Base-by-base conservation (phyloP, 2,113 vertebrate species). In the Nymphicus hollandicus region DNA sequence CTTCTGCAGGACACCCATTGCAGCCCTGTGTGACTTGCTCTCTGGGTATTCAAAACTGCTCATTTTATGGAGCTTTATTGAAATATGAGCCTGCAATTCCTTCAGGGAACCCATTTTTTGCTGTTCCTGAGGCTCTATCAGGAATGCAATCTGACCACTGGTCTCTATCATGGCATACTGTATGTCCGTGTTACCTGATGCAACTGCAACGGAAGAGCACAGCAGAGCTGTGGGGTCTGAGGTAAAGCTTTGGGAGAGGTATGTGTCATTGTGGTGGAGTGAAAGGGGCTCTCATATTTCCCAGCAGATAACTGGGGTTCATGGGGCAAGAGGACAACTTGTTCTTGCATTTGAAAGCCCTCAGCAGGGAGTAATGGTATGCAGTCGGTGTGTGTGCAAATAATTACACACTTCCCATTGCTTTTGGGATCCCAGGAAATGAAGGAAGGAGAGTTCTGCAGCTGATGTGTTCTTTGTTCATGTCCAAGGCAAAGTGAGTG, bases 151-250 rank as follows among this genome's bases (percentile, higher is more conserved):
- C 27, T 70, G 11, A 41, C 31, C 28, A n/a, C 35, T 28, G 12
- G 13, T 68, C 39, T 91, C 44, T 4, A 1, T 53, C 41, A 10
- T 1, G 2, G 16, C 70, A 81, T 23, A 29, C 17, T 7, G 3
- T 2, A 4, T 60, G 17, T 29, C 60, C 11, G 0, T 37, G 7
- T 76, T 49, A 55, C 43, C 33, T 8, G 2, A 63, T 22, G 35
- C 17, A 28, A 41, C 6, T 10, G n/a, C 76, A 55, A 58, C 1
- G 6, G 41, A 89, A 53, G 3, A 70, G 41, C 1, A 0, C n/a
- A 28, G 49, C 50, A 86, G 60, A 58, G 3, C 7, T 71, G 16
- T 19, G 24, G 37, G 17, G 11, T 86, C 50, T 4, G 4, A 46
- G 33, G 15, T 28, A 52, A 89, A 41, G 31, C 24, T 81, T 47